Evolutionary conservation across 1,140 invertebrate species (phyloP).

Genomic region (Cherax destructor): DNA sequence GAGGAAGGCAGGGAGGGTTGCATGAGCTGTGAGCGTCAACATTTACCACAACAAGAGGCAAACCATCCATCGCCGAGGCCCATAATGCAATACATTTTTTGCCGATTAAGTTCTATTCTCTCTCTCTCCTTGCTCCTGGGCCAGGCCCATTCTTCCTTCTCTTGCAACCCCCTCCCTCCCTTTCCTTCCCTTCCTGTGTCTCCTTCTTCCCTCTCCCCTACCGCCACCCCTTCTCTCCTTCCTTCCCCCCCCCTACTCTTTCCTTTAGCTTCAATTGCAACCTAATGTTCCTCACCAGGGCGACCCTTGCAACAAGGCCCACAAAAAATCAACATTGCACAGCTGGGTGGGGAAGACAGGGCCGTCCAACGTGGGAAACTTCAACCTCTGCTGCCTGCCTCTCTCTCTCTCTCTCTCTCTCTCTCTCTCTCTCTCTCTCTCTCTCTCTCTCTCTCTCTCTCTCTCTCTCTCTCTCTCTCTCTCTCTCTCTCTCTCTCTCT

Average conservation of each 20-base stretch:
- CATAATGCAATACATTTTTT: constrained; percentile 55
- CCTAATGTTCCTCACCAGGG: constrained; percentile 63
- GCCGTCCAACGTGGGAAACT: constrained; percentile 48
- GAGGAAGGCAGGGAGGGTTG: background rate
- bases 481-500: no score
- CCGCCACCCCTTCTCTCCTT: constrained; percentile 3
- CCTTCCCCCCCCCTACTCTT: constrained; percentile 21
- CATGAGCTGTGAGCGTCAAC: background rate
- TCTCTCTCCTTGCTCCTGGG: no score
- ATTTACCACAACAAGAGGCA: constrained; percentile 40
- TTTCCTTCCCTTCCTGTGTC: background rate
- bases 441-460: background rate
- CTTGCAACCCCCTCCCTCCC: background rate
- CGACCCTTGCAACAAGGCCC: constrained; percentile 57
- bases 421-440: constrained; percentile 23
- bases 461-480: background rate
- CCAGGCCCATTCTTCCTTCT: no score
- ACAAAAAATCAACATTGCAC: constrained; percentile 66
- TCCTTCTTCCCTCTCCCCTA: constrained; percentile 7
- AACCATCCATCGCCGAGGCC: constrained; percentile 16
- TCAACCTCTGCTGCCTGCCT: background rate
- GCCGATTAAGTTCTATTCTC: constrained; percentile 25
- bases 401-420: constrained; percentile 37
- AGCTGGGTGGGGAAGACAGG: constrained; percentile 47
- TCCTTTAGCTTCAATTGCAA: constrained; percentile 66